Percentiles rank a stretch among this genome's conserved stretches.
Evolutionary conservation across 1,140 invertebrate genomes (phyloP).

Genomic region (Macrosteles quadrilineatus): DNA sequence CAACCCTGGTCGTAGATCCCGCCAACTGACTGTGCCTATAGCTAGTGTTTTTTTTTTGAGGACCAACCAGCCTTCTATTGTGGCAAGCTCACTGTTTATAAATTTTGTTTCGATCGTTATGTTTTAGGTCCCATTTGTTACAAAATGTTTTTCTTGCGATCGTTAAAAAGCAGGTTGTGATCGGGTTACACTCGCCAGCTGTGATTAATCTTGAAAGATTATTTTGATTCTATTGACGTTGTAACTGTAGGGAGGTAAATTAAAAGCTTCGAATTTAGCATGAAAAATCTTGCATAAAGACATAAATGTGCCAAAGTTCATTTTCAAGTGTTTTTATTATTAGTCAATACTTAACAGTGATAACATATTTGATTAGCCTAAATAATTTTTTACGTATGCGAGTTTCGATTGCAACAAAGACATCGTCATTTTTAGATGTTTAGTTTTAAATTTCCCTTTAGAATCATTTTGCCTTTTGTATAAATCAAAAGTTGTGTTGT

Average conservation of each 20-base stretch:
- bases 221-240: background rate
- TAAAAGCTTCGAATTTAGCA: no score
- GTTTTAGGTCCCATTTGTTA: background rate
- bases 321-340: no score
- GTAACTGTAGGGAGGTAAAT: background rate
- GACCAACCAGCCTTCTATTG: constrained; percentile 21
- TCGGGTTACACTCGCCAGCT: background rate
- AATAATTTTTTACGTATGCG: no score
- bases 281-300: no score
- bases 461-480: no score
- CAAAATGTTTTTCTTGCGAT: background rate
- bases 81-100: background rate
- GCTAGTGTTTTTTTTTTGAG: constrained; percentile 10
- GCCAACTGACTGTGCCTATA: constrained; percentile 17
- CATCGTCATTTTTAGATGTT: no score
- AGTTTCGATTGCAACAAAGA: no score
- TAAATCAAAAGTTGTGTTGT: no score
- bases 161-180: background rate
- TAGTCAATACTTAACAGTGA: no score
- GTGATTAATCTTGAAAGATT: background rate
- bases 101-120: background rate
- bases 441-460: no score
- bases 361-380: no score
- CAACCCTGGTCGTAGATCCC: background rate
- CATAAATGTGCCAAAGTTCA: no score